A percentile compares a stretch with the other conserved stretches of the same genome.
Evolutionary conservation across 64 coral and sea anemone genomes (phyloP).

Genomic region (Montipora foliosa): DNA sequence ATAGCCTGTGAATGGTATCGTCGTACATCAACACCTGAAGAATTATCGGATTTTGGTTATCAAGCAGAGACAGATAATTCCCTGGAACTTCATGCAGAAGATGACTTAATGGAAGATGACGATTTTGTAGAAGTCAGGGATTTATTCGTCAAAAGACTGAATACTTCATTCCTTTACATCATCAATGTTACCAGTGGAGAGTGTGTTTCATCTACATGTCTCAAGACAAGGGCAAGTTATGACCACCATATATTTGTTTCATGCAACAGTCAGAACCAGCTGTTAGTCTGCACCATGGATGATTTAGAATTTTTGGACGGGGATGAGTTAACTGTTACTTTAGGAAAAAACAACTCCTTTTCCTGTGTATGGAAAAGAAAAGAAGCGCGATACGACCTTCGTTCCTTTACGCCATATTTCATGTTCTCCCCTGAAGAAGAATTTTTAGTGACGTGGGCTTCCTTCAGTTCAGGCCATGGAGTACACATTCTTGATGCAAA

Average conservation of each 20-base stretch:
- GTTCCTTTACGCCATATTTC: background rate
- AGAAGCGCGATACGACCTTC: background rate
- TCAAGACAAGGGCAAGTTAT: background rate
- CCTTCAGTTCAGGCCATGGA: background rate
- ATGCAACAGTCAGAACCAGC: background rate
- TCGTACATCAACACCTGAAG: too few species aligned
- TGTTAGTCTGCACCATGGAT: background rate
- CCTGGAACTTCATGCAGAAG: too few species aligned
- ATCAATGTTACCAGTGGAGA: background rate
- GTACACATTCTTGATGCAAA: background rate
- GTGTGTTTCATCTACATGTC: too few species aligned
- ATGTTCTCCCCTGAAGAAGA: background rate
- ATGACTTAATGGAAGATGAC: too few species aligned
- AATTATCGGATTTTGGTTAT: too few species aligned
- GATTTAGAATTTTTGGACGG: too few species aligned
- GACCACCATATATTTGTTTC: background rate
- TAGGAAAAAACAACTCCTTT: background rate
- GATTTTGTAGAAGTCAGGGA: too few species aligned
- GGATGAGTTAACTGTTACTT: background rate
- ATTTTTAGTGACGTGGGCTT: constrained; percentile 11
- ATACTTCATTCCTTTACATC: background rate
- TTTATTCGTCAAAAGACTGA: too few species aligned
- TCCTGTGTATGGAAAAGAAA: background rate
- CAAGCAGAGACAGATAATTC: too few species aligned
- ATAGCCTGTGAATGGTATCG: too few species aligned